phyloP scores from a whole-genome alignment of 2,797 vertebrate genomes.

The Buceros bicornis region DNA sequence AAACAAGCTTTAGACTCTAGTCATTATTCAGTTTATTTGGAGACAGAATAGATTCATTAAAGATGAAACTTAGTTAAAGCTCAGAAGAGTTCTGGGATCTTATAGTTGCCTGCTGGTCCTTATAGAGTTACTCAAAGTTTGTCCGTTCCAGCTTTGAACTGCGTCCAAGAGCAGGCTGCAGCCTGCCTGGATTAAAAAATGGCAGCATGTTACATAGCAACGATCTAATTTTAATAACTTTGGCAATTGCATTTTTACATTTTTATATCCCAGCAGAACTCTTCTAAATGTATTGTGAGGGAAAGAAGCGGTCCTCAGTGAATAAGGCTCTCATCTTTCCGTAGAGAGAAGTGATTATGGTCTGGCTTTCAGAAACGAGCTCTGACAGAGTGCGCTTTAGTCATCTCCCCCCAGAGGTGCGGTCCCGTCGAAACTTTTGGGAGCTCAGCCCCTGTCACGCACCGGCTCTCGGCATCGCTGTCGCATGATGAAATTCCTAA shows the following conservation, averaged over 20 bases:
- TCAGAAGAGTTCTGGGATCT: background rate
- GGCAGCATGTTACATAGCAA: background rate
- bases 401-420: background rate
- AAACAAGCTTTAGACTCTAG: constrained; percentile 63
- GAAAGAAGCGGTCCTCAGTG: background rate
- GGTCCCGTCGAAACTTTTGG: background rate
- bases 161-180: background rate
- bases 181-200: background rate
- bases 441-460: background rate
- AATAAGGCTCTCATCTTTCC: background rate
- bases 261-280: background rate
- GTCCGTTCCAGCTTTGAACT: background rate
- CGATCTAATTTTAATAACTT: constrained; percentile 18
- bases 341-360: background rate
- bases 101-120: background rate
- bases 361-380: background rate
- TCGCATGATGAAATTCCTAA: background rate
- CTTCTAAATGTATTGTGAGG: background rate
- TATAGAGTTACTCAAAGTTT: background rate
- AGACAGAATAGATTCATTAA: constrained; percentile 34
- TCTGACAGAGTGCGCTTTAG: background rate
- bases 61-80: constrained; percentile 37
- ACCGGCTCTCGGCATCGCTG: background rate
- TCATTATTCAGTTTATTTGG: constrained; percentile 62
- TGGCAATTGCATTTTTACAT: background rate